A percentile compares a stretch with the other conserved stretches of the same genome.
These are phyloP conservation scores for Typhlichthys eigenmanni DNA, from an alignment of 2,797 vertebrate species.

Conservation along the genomic window DNA sequence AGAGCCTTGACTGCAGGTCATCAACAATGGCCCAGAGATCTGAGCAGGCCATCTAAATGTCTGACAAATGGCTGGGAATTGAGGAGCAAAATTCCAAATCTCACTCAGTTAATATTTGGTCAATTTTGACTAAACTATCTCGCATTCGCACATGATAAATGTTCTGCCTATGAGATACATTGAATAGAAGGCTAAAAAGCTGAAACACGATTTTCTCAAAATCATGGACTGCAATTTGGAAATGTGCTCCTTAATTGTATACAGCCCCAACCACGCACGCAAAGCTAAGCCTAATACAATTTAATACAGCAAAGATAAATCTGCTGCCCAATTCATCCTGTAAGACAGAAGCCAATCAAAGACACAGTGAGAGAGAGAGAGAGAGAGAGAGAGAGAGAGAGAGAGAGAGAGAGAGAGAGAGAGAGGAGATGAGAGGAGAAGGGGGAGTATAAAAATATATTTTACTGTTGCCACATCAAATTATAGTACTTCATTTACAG, in stretches of 20 bases:
- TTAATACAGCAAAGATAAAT: slow-evolving; percentile 61
- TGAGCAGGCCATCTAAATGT: slow-evolving; percentile 39
- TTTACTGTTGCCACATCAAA: slow-evolving; percentile 60
- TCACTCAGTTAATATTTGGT: too few species aligned
- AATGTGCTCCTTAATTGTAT: slow-evolving; percentile 30
- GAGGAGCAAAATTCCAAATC: too few species aligned
- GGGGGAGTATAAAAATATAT: slow-evolving; percentile 47
- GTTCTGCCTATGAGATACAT: slow-evolving; percentile 9
- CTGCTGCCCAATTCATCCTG: slow-evolving; percentile 52
- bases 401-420: slow-evolving; percentile 15
- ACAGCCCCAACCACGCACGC: slow-evolving; percentile 44
- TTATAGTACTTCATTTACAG: slow-evolving; percentile 64
- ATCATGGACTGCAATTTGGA: slow-evolving; percentile 18
- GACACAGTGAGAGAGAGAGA: slow-evolving; percentile 8
- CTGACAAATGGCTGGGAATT: too few species aligned
- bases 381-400: slow-evolving; percentile 6
- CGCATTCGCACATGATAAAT: too few species aligned
- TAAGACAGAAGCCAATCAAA: slow-evolving; percentile 18
- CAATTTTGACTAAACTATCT: too few species aligned
- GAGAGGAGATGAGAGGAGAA: slow-evolving; percentile 5
- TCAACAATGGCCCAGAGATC: slow-evolving; percentile 33
- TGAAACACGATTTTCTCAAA: too few species aligned
- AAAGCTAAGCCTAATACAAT: slow-evolving; percentile 66
- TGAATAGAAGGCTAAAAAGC: too few species aligned
- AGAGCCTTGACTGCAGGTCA: slow-evolving; percentile 15